Base-by-base conservation (phyloP, 2,113 vertebrate species). In the Protobothrops mucrosquamatus region DNA sequence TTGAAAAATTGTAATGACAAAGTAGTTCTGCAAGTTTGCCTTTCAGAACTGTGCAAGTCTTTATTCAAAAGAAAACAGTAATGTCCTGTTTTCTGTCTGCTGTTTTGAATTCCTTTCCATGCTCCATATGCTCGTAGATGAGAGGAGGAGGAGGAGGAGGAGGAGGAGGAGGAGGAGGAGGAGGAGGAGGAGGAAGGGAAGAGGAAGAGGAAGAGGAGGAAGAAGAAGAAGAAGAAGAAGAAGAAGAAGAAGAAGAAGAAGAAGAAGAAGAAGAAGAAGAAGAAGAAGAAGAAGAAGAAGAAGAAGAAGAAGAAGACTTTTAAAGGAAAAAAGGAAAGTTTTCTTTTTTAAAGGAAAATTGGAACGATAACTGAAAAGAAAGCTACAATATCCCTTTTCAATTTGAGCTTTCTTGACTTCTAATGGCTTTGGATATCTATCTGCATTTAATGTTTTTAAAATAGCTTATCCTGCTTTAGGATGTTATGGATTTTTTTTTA, bases 201-300 rank as follows among this genome's bases (percentile, higher is more conserved):
- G 46, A 7, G 6, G 46, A 48, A 48, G 46, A 7, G 6, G 46
- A 48, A 48, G 46, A 48, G 6, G 46, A 48, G 6, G 46, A 48
- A 48, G 46, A 48, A 48, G 46, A 48, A 48, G 46, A 48, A 48
- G 46, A 48, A 48, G 46, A 48, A 48, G 46, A 48, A 48, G 46
- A 48, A 48, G 46, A 48, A 48, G 46, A 48, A 48, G 46, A 48
- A 48, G 46, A 48, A 48, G 46, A 48, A 48, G 46, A 48, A 48
- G 46, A 39, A 39, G 5, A 39, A 34, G 4, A 34, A 69, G 5
- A 6, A 69, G 4, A 14, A 64, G 7, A 22, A 24, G 8, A 22
- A 6, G 5, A 20, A 20, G 1, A 56, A 18, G 18, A 3, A 0
- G 2, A 26, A 8, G 23, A 3, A 8, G 7, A 59, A 8, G 6